Percentiles rank a stretch among this genome's conserved stretches.
phyloP scores from a whole-genome alignment of 2,113 vertebrate genomes.

The Orycteropus afer region DNA sequence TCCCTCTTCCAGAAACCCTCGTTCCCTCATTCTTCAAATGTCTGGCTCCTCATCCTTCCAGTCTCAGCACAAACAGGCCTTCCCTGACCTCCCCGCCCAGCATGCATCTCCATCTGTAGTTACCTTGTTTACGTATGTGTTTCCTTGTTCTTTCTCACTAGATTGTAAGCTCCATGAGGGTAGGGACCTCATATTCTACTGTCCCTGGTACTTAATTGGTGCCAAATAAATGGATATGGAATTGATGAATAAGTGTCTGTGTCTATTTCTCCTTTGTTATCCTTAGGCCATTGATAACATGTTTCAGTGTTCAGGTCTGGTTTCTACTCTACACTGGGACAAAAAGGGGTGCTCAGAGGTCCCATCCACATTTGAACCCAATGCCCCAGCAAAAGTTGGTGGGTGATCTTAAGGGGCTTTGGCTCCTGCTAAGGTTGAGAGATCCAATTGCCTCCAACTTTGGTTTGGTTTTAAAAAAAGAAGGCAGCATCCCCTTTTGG shows the following conservation, averaged over 20 bases:
- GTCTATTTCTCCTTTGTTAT: background rate
- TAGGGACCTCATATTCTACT: background rate
- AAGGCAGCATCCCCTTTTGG: background rate
- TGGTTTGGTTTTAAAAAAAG: constrained; percentile 3
- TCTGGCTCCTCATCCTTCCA: background rate
- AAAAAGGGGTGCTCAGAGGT: background rate
- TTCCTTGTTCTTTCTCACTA: background rate
- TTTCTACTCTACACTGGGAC: background rate
- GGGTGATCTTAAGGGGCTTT: background rate
- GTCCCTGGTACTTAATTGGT: background rate
- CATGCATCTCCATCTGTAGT: background rate
- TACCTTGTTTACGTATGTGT: background rate
- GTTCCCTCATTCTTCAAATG: background rate
- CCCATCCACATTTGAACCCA: background rate
- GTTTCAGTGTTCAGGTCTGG: background rate
- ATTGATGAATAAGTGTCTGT: background rate
- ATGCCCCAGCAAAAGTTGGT: background rate
- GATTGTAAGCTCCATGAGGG: background rate
- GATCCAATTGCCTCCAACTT: background rate
- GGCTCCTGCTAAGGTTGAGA: background rate
- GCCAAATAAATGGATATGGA: background rate
- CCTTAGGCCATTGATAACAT: background rate
- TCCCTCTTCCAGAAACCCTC: background rate
- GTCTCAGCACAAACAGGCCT: background rate
- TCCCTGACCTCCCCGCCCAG: background rate